Percentiles rank a stretch among this genome's conserved stretches.
These are phyloP conservation scores for Agonum fuliginosum DNA, from an alignment of 2,888 invertebrate genomes.

Conservation along the genomic window DNA sequence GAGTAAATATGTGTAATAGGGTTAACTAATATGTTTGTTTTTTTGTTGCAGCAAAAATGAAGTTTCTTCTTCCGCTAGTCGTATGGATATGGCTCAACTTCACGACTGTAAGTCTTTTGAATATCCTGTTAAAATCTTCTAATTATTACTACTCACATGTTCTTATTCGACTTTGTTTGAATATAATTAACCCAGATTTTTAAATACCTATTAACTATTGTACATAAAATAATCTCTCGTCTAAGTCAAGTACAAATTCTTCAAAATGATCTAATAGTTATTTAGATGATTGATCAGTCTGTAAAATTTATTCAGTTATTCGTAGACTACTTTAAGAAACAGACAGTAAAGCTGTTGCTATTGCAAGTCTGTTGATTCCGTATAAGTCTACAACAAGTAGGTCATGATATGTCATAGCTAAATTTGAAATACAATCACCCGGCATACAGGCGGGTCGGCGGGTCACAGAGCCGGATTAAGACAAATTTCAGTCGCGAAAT, in stretches of 20 bases:
- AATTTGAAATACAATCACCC: slow-evolving; percentile 46
- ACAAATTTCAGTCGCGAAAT: not conserved
- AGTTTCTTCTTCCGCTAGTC: slow-evolving; percentile 93
- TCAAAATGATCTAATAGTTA: too few relatives aligned
- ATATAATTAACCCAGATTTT: slow-evolving; percentile 23
- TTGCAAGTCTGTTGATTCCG: slow-evolving; percentile 13
- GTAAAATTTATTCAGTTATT: slow-evolving; percentile 8
- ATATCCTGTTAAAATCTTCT: slow-evolving; percentile 20
- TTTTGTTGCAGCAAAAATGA: slow-evolving; percentile 91
- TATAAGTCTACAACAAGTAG: slow-evolving; percentile 12
- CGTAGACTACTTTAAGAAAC: not conserved
- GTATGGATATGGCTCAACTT: slow-evolving; percentile 91
- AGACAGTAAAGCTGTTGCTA: not conserved
- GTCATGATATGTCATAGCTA: slow-evolving; percentile 50
- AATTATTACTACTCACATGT: not conserved
- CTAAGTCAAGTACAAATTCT: too few relatives aligned
- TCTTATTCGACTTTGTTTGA: not conserved
- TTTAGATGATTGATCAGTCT: not conserved
- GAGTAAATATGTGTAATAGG: not conserved
- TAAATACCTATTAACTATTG: too few relatives aligned
- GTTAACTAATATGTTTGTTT: slow-evolving; percentile 68
- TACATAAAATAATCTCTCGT: too few relatives aligned
- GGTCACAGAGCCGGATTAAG: not conserved
- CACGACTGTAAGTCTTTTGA: slow-evolving; percentile 83
- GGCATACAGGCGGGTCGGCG: not conserved